A percentile compares a stretch with the other conserved stretches of the same genome.
Evolutionary conservation across 2,797 vertebrate genomes (phyloP).

Genomic region (Enteromius thamalakanensis): DNA sequence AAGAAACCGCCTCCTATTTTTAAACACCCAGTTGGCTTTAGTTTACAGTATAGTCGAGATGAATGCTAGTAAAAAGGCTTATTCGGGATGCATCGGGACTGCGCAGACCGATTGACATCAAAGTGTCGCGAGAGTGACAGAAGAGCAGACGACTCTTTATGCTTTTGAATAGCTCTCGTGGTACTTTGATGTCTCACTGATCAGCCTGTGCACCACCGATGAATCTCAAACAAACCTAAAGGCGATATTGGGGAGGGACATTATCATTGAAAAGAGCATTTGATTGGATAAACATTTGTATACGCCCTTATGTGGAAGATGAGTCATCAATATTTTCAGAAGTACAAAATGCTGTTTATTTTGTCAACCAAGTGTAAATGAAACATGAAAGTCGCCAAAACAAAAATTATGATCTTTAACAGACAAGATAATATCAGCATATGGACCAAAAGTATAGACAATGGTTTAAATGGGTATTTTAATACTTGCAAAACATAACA

Average conservation of each 20-base stretch:
- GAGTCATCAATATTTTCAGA: slow-evolving; percentile 1
- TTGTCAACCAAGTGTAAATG: neutral
- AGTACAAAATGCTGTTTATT: neutral
- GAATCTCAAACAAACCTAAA: neutral
- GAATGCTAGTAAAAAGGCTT: neutral
- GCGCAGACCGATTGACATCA: neutral
- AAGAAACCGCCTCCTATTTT: neutral
- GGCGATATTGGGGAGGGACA: neutral
- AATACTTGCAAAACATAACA: neutral
- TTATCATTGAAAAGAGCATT: neutral
- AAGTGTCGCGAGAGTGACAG: neutral
- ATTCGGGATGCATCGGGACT: neutral
- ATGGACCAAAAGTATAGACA: neutral
- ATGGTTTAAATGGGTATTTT: neutral
- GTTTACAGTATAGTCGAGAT: neutral
- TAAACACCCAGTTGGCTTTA: neutral
- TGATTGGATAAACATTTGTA: slow-evolving; percentile 8
- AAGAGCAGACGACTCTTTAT: neutral
- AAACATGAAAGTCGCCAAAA: neutral
- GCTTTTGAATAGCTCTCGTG: too few species aligned
- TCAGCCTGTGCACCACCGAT: neutral
- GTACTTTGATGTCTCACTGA: neutral
- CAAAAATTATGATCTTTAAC: neutral
- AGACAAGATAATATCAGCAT: neutral
- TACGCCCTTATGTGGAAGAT: neutral